Base-by-base conservation (phyloP, 2,797 vertebrate species). In the Sphaeramia orbicularis region DNA sequence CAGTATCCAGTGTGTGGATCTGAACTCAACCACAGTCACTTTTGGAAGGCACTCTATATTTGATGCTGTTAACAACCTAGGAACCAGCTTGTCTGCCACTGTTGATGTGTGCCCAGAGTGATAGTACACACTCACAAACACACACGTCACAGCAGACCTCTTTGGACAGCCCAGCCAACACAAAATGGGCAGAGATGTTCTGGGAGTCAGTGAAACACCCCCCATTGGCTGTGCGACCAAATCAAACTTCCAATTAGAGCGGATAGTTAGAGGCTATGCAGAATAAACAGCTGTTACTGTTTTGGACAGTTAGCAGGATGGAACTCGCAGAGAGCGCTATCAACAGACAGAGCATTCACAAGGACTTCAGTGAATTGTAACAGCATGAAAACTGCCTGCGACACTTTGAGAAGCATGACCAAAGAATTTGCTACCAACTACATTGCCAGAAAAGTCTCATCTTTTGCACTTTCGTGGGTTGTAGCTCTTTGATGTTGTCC, bases 191-290 rank as follows among this genome's bases (percentile, higher is more conserved):
- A 58, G 69, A 45, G 27, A 54, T 47, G 66, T 47, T 50, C 42
- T 37, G 63, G 56, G 53, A 74, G 38, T 65, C 58, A 38, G 64
- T 71, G 61, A 81, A 54, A 69, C 61, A 24, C 5, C n/a, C n/a
- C 49, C 45, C 44, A 72, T 42, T 70, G 79, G 75, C 73, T 52
- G 49, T n/a, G 11, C 4, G 13, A 65, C 72, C 74, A 73, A 76
- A 78, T 65, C 71, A 74, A 78, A 81, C 64, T 73, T 63, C 57
- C 64, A 83, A 77, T 80, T 76, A 75, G 67, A 71, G 73, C 27
- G 13, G 61, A 76, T 60, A 59, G 71, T 86, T 70, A 19, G 73
- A 75, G 70, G 77, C 68, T 40, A 19, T 67, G 63, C 73, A 67
- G 65, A 56, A 65, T 43, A 62, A 81, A 74, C 84, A 86, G 77